Evolutionary conservation across 1,140 invertebrate species (phyloP), one percentile per base, ranked within the genome.

Genomic region (Achatina immaculata): DNA sequence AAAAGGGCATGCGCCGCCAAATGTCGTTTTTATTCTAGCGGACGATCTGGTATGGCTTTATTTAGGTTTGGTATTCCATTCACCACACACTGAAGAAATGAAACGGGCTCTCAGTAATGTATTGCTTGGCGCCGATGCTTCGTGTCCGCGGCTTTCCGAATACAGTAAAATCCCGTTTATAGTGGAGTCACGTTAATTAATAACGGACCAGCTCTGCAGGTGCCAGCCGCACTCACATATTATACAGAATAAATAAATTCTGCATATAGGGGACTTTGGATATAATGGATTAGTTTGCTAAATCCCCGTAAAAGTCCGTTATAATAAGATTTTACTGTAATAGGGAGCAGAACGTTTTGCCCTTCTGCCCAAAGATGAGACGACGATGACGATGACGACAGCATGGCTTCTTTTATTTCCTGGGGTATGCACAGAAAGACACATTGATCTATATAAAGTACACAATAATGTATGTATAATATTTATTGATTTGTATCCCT

Each of bases 31-130:
- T 62, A 89, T 90, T 66, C 80, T 90, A 16, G 89, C 88, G 69
- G 89, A 90, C 86, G 89, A 90, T 84, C 75, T 89, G 85, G 88
- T 88, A n/a, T n/a, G n/a, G n/a, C n/a, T n/a, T n/a, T n/a, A n/a
- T n/a, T n/a, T n/a, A 85, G 86, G 82, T 78, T 24, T 36, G 28
- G 40, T 74, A n/a, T 21, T 42, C 58, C 38, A 31, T 42, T 75
- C 31, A 42, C 16, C 38, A 2, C 31, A 38, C 40, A 4, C 3
- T 40, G 43, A 51, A 21, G 21, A n/a, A n/a, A 55, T 48, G 42
- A 24, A 34, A 24, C 14, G 4, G 16, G 6, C 3, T 42, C 43
- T 19, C 9, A 28, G 42, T n/a, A 48, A 51, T 43, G 36, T 21
- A 36, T 40, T 2, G 16, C 1, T 40, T 48, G 40, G 62, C 21